Base-by-base conservation (phyloP, 2,797 vertebrate species). In the Decapterus maruadsi region DNA sequence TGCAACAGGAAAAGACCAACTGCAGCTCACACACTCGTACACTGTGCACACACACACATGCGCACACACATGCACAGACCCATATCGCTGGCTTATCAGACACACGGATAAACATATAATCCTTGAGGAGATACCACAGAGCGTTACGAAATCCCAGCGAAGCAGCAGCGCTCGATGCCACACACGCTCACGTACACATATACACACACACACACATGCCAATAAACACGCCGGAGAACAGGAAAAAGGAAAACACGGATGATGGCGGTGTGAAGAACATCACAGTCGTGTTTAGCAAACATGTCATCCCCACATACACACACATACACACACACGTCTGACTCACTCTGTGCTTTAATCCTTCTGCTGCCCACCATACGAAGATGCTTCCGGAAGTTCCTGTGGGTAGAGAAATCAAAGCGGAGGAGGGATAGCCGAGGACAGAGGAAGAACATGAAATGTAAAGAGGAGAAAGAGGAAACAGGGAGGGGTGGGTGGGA, bases 331-430 rank as follows among this genome's bases (percentile, higher is more conserved):
- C 69, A 69, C 26, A 6, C 45, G 68, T 88, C 84, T 92, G 93
- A 94, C 98, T 99, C 97, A 99, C 98, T 98, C 95, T 99, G 98
- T 79, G 97, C 97, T 96, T 99, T 99, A 94, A 99, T 97, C 93
- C 98, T 96, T 88, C 97, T 96, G 95, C 98, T 99, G 91, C 98
- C 98, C 91, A 99, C 98, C 98, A 99, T 99, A 88, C 98, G 96
- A 82, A 99, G 96, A 93, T 99, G 98, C 93, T 99, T 99, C 93
- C 98, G 97, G 95, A 99, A 99, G 95, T 99, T 99, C 94, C 98
- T 99, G 93, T 76, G 91, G 93, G 87, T 83, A 74, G 85, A 89
- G 38, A 68, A 82, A 89, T 90, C 91, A 82, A 63, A 67, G 68
- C 59, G 77, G 77, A 84, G 78, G 82, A 85, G 84, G 82, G 70